phyloP scores from a whole-genome alignment of 2,113 vertebrate genomes.

The Zosterops pallidus region DNA sequence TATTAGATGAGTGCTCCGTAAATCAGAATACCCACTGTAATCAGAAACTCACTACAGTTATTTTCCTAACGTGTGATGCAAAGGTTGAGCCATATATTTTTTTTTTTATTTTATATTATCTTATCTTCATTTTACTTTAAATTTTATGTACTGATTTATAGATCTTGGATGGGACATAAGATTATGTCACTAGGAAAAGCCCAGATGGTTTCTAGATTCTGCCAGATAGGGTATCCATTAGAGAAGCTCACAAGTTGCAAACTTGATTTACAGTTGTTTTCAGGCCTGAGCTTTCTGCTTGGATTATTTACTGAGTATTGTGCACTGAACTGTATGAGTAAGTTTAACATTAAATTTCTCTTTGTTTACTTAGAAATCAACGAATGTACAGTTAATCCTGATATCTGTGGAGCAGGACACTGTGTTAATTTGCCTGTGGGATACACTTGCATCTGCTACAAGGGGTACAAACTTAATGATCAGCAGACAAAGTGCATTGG shows the following conservation, averaged over 20 bases:
- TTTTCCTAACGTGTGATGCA: background rate
- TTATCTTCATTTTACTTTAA: background rate
- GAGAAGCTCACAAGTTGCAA: background rate
- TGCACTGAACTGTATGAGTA: background rate
- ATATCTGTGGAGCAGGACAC: slow-evolving; percentile 90
- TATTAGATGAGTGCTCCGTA: background rate
- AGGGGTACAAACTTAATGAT: slow-evolving; percentile 82
- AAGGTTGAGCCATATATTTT: background rate
- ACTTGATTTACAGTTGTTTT: background rate
- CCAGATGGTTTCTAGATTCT: background rate
- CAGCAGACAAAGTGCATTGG: slow-evolving; percentile 85
- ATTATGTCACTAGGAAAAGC: background rate
- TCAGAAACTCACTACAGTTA: background rate
- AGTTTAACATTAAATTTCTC: background rate
- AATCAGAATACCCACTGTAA: background rate
- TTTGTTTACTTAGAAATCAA: slow-evolving; percentile 84
- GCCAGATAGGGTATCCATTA: background rate
- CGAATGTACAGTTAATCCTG: slow-evolving; percentile 89
- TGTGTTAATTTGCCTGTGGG: slow-evolving; percentile 90
- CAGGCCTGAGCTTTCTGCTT: background rate
- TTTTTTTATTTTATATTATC: background rate
- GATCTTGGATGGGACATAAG: background rate
- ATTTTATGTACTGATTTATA: background rate
- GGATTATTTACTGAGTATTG: background rate
- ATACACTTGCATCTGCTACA: slow-evolving; percentile 89